phyloP scores from a whole-genome alignment of 1,140 invertebrate species.

The Drosophila auraria region DNA sequence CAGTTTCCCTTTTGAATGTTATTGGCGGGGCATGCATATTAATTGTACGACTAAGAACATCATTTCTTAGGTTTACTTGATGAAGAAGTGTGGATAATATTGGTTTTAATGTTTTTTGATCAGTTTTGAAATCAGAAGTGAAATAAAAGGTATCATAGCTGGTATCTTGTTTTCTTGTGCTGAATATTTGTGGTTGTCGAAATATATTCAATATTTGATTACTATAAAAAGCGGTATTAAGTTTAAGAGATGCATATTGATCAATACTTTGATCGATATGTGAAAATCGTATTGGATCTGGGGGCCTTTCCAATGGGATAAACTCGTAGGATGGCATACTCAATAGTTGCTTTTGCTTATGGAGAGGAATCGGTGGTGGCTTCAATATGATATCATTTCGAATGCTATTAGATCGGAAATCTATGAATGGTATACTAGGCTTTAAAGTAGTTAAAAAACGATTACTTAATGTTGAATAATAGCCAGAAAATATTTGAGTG shows the following conservation, averaged over 20 bases:
- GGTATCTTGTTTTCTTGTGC: conserved; percentile 30
- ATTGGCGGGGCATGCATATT: conserved; percentile 71
- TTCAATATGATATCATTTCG: conserved; percentile 36
- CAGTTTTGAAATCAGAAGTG: not conserved
- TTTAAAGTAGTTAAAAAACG: not conserved
- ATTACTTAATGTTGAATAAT: not conserved
- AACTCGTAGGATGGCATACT: conserved; percentile 1
- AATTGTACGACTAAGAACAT: conserved; percentile 73
- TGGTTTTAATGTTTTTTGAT: not conserved
- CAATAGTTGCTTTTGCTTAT: not conserved
- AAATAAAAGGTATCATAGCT: conserved; percentile 15
- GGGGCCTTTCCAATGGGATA: not conserved
- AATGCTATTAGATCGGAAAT: not conserved
- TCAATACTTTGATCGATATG: not conserved
- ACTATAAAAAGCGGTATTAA: conserved; percentile 47
- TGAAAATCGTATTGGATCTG: not conserved
- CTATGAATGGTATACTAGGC: not conserved
- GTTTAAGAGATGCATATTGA: conserved; percentile 5
- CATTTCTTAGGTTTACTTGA: conserved; percentile 50
- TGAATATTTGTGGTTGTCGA: conserved; percentile 67
- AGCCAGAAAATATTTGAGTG: not conserved
- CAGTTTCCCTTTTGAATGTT: conserved; percentile 67
- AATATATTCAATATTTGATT: conserved; percentile 73
- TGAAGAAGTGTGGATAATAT: conserved; percentile 32
- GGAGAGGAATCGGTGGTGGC: conserved; percentile 38